phyloP scores from a whole-genome alignment of 1,140 invertebrate genomes.

The Drosophila novamexicana region DNA sequence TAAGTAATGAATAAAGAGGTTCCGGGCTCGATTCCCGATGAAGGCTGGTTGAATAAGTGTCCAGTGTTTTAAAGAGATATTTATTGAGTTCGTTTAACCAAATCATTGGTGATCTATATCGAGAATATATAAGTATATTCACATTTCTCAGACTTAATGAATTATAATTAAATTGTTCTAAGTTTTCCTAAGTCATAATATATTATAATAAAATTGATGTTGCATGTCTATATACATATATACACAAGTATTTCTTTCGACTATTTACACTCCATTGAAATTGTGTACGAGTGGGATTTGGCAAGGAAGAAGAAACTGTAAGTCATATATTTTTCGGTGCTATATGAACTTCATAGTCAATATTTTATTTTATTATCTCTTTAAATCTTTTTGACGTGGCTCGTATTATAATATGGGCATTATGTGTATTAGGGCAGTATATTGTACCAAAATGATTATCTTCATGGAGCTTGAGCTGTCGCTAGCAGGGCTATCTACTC shows the following conservation, averaged over 20 bases:
- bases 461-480: too few species aligned
- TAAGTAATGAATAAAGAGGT: slow-evolving; percentile 8
- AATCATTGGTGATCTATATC: slow-evolving; percentile 6
- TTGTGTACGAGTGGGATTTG: too few species aligned
- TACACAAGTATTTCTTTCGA: background rate
- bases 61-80: slow-evolving; percentile 39
- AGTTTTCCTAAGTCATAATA: slow-evolving; percentile 18
- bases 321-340: too few species aligned
- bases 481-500: too few species aligned
- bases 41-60: slow-evolving; percentile 51
- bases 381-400: too few species aligned
- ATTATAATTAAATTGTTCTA: slow-evolving; percentile 3
- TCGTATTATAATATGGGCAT: too few species aligned
- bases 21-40: slow-evolving; percentile 2
- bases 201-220: slow-evolving; percentile 33
- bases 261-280: background rate
- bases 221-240: background rate
- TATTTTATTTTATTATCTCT: too few species aligned
- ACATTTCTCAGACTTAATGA: slow-evolving; percentile 16
- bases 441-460: too few species aligned
- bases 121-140: slow-evolving; percentile 20
- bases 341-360: too few species aligned
- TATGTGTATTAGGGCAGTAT: too few species aligned
- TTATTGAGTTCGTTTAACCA: slow-evolving; percentile 24
- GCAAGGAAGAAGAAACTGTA: too few species aligned